A percentile compares a stretch with the other conserved stretches of the same genome.
phyloP scores from a whole-genome alignment of 2,888 invertebrate species.

The Aspidiotus destructor region DNA sequence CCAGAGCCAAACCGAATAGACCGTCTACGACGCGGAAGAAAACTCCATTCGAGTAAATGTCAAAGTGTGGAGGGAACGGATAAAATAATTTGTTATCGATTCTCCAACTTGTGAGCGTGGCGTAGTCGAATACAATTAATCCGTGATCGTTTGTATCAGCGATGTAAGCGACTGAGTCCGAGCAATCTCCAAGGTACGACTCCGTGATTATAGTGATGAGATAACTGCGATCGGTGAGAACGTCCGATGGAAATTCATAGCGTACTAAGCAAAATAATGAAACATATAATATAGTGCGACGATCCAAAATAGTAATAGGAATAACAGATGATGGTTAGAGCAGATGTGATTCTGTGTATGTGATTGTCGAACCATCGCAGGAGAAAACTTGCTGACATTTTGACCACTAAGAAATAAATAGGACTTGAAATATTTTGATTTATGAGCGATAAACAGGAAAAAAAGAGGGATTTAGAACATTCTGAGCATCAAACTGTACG shows the following conservation, averaged over 20 bases:
- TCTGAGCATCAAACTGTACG: too few species aligned
- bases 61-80: constrained; percentile 53
- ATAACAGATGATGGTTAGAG: too few species aligned
- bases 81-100: constrained; percentile 53
- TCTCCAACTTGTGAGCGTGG: constrained; percentile 51
- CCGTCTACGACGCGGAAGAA: constrained; percentile 66
- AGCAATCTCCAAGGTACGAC: constrained; percentile 48
- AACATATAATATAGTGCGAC: too few species aligned
- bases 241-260: constrained; percentile 36
- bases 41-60: constrained; percentile 53
- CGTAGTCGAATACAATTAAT: constrained; percentile 55
- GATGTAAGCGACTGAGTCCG: constrained; percentile 55
- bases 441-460: too few species aligned
- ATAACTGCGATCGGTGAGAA: constrained; percentile 34
- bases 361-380: too few species aligned
- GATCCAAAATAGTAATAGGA: too few species aligned
- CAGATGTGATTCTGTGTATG: too few species aligned
- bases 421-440: too few species aligned
- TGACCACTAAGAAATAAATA: too few species aligned
- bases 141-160: constrained; percentile 57
- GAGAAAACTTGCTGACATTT: too few species aligned
- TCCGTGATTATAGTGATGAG: constrained; percentile 53
- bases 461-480: too few species aligned
- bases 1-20: constrained; percentile 56
- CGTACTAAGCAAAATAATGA: neutral